Evolutionary conservation across 1,140 invertebrate genomes (phyloP).

Genomic region (Drosophila elegans): DNA sequence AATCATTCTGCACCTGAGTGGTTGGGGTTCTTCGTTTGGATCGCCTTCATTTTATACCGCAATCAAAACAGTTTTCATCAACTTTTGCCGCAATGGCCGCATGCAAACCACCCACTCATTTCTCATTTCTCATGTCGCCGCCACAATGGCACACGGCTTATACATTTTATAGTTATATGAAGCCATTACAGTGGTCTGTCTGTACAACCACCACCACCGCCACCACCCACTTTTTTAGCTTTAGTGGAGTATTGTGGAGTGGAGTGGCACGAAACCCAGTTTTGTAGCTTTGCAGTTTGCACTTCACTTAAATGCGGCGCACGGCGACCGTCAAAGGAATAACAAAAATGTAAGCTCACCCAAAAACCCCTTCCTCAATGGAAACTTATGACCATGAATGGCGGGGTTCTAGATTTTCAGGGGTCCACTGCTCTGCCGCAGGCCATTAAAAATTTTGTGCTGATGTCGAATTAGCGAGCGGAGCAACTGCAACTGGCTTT

Average conservation of each 20-base stretch:
- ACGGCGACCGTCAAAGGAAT: constrained; percentile 53
- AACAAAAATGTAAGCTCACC: constrained; percentile 37
- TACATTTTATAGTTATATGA: constrained; percentile 77
- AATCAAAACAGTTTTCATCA: constrained; percentile 65
- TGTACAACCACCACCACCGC: not conserved
- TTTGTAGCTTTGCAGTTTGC: constrained; percentile 61
- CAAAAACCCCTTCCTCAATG: not conserved
- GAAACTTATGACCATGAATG: constrained; percentile 14
- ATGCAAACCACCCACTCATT: constrained; percentile 23
- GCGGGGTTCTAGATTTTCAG: not conserved
- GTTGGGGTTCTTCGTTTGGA: not conserved
- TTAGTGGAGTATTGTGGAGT: too few species aligned
- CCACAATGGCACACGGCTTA: constrained; percentile 61
- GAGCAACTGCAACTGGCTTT: constrained; percentile 11
- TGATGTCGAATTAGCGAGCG: constrained; percentile 72
- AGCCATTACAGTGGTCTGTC: constrained; percentile 61
- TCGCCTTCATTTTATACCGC: constrained; percentile 45
- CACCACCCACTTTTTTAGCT: not conserved
- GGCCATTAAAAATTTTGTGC: constrained; percentile 74
- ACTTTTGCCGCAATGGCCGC: constrained; percentile 56
- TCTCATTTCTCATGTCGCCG: constrained; percentile 37
- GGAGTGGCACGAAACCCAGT: constrained; percentile 42
- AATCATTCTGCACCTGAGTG: constrained; percentile 24
- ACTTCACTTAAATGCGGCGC: constrained; percentile 69
- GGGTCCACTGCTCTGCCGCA: constrained; percentile 16